Evolutionary conservation across 35 echinoderm and acorn worm species (phyloP).

Genomic region (Lytechinus pictus): DNA sequence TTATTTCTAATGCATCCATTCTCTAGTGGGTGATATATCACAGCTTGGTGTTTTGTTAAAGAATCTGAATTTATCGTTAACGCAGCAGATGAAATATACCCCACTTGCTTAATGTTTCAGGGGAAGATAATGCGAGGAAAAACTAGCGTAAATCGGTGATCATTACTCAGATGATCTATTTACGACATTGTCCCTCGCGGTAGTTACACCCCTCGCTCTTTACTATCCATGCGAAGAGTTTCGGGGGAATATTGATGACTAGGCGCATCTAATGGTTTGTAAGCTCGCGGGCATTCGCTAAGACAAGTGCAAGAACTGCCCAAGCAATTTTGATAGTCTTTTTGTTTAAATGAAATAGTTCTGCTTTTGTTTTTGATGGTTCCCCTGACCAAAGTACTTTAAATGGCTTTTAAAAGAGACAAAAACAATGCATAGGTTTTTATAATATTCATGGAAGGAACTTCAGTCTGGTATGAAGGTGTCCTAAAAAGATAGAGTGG

Average conservation of each 20-base stretch:
- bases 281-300: constrained; percentile 35
- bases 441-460: no score
- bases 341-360: neutral
- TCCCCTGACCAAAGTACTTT: neutral
- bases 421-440: neutral
- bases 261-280: constrained; percentile 34
- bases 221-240: neutral
- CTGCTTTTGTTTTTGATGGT: constrained; percentile 10
- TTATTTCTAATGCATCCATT: constrained; percentile 34
- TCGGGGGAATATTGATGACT: constrained; percentile 41
- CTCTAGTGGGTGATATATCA: neutral
- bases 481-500: no score
- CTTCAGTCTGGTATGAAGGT: no score
- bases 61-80: constrained; percentile 8
- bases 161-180: constrained; percentile 47
- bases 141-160: constrained; percentile 24
- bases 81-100: neutral
- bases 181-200: constrained; percentile 40
- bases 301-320: neutral
- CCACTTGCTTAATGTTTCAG: constrained; percentile 24
- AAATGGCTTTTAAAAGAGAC: neutral
- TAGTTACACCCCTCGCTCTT: constrained; percentile 27
- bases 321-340: constrained; percentile 5
- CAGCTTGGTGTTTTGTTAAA: neutral
- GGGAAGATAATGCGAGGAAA: neutral